phyloP scores from a whole-genome alignment of 1,140 invertebrate genomes.

The Leguminivora glycinivorella region DNA sequence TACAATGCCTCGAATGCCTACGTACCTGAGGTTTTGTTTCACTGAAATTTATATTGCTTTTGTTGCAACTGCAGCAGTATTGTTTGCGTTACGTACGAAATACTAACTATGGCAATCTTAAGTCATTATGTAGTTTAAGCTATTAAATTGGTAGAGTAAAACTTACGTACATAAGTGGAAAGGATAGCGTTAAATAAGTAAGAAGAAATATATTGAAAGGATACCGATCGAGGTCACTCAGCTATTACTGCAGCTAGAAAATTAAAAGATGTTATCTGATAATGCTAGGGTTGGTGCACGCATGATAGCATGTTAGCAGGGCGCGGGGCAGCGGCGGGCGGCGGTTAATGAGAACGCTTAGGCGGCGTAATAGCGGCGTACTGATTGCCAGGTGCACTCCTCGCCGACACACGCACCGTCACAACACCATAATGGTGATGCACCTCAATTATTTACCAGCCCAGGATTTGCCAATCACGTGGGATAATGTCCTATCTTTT shows the following conservation, averaged over 20 bases:
- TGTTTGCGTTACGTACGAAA: slow-evolving; percentile 20
- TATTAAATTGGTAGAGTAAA: neutral
- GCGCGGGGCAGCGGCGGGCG: slow-evolving; percentile 25
- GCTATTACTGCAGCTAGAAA: slow-evolving; percentile 34
- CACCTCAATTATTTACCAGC: slow-evolving; percentile 40
- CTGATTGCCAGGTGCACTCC: slow-evolving; percentile 50
- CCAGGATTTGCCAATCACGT: slow-evolving; percentile 1
- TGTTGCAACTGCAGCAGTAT: slow-evolving; percentile 25
- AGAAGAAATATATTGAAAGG: slow-evolving; percentile 21
- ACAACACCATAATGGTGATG: slow-evolving; percentile 40
- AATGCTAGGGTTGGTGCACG: slow-evolving; percentile 31
- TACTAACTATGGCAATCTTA: neutral
- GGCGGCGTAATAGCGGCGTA: slow-evolving; percentile 47
- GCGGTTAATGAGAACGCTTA: slow-evolving; percentile 57
- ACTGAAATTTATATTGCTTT: slow-evolving; percentile 23
- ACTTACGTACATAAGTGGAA: neutral
- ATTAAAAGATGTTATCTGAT: slow-evolving; percentile 45
- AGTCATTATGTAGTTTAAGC: neutral
- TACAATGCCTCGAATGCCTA: slow-evolving; percentile 32
- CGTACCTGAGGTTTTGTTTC: slow-evolving; percentile 20
- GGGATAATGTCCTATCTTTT: slow-evolving; percentile 10
- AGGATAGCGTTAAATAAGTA: neutral
- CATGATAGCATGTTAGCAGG: slow-evolving; percentile 33
- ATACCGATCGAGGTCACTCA: neutral
- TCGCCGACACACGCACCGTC: slow-evolving; percentile 43